Evolutionary conservation across 2,888 invertebrate species (phyloP), one percentile per base, ranked within the genome.

Genomic region (Syrphus vitripennis): DNA sequence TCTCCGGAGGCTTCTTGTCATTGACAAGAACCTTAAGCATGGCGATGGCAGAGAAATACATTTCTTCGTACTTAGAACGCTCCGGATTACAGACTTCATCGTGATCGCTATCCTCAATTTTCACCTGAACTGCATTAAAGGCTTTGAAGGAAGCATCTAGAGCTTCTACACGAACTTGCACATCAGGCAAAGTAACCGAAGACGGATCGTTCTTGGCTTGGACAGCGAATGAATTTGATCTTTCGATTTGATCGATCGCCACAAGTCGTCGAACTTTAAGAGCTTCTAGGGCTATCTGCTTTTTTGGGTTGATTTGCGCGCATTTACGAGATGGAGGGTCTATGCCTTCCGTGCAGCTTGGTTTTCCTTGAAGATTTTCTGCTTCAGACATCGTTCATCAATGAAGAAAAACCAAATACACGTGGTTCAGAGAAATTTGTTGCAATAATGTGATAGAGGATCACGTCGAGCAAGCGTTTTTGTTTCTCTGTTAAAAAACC

Each of bases 101-200:
- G 42, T 61, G 3, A 40, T 61, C 26, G 3, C 0, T 9, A 14
- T 61, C 40, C 4, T 61, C 61, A 16, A 61, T 61, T 40, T 61
- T 61, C 34, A 37, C 16, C 1, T 59, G 37, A 1, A 34, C 57
- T 7, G 24, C 55, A 4, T 55, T 55, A 55, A 55, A 55, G 9
- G 3, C 10, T 4, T 9, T 55, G 24, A 55, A 55, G 9, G 55
- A n/a, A 53, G 34, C 14, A 37, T 50, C 34, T 34, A 69, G n/a
- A 7, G 55, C 55, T 16, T 70, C 55, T 12, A 70, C 29, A 21
- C 55, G 53, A 12, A 70, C 26, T 70, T 70, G 34, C 26, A 70
- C 31, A 26, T 42, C 42, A 19, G 42, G 57, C 24, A 71, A 10
- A 42, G 45, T 42, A 7, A 24, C 12, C 3, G 70, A 34, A 57